Base-by-base conservation (phyloP, 1,140 invertebrate genomes). In the Eumeta japonica region DNA sequence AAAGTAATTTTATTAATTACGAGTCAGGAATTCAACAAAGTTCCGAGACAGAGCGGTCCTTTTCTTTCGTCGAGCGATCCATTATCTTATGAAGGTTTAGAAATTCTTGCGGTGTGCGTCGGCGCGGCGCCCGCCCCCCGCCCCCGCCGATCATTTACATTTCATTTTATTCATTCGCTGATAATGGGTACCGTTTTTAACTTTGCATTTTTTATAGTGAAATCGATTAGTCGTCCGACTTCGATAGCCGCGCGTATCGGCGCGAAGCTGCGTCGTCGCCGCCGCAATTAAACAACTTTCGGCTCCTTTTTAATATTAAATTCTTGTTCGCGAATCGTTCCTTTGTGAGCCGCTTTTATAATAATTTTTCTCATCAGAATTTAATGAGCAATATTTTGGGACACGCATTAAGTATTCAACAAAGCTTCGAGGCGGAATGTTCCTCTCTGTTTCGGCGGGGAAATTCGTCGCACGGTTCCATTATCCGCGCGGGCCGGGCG, bases 1-100 rank as follows among this genome's bases (percentile, higher is more conserved):
- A 72, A 74, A 74, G 70, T 74, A 74, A 74, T 74, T 74, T 74
- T 74, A 74, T 74, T 74, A 74, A 74, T 74, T 74, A 74, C 66
- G 62, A 74, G 70, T 70, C 70, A 74, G 62, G 63, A 74, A 74
- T 74, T 70, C 70, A 67, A 64, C 64, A 65, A 71, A 71, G 66
- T 71, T 71, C 64, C 62, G 51, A 59, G 62, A 50, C 55, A 52
- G 62, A 58, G 59, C 61, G 64, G 61, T 67, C 60, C 65, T 65
- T 71, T 68, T 71, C 63, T 70, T 67, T 65, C 55, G 41, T 41
- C 49, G 47, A 60, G 59, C 62, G 62, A 71, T 66, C 66, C 64
- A 74, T 74, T 74, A 74, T 74, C 70, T 74, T 74, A 71, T 70
- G 62, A 72, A 74, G 66, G 71, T 74, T 74, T 74, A 68, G 63